Percentiles rank a stretch among this genome's conserved stretches.
Evolutionary conservation across 2,113 vertebrate species (phyloP).

Genomic region (Empidonax alnorum): DNA sequence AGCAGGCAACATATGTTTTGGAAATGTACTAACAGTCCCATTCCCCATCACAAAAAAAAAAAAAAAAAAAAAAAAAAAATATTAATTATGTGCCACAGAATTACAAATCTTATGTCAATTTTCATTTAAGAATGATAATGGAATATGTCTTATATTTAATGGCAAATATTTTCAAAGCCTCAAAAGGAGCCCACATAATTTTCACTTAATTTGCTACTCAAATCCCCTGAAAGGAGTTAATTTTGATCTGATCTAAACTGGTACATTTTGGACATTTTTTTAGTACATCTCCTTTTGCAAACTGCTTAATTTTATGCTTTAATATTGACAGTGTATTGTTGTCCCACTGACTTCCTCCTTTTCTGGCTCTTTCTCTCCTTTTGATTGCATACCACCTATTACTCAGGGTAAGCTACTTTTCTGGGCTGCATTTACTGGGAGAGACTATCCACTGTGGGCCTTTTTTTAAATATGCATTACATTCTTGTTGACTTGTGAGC

Average conservation of each 20-base stretch:
- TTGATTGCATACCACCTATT: neutral
- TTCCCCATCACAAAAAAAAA: neutral
- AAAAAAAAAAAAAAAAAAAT: neutral
- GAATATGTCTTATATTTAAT: neutral
- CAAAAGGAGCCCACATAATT: neutral
- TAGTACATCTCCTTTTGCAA: neutral
- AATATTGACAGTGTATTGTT: neutral
- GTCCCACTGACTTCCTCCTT: neutral
- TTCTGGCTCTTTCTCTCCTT: neutral
- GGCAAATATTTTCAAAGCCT: neutral
- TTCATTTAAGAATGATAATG: neutral
- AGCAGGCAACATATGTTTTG: neutral
- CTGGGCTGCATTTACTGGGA: neutral
- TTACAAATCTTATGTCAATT: neutral
- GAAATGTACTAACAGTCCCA: neutral
- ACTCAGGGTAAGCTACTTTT: neutral
- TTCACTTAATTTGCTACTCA: neutral
- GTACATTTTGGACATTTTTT: neutral
- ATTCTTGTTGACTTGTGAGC: neutral
- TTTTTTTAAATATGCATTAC: slow-evolving; percentile 28
- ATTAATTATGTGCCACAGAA: neutral
- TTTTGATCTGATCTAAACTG: neutral
- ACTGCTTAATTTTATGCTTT: neutral
- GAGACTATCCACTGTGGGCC: neutral
- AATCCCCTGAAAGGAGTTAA: neutral